These are phyloP conservation scores for Pseudoatta argentina DNA, from an alignment of 1,140 invertebrate species.

Conservation along the genomic window DNA sequence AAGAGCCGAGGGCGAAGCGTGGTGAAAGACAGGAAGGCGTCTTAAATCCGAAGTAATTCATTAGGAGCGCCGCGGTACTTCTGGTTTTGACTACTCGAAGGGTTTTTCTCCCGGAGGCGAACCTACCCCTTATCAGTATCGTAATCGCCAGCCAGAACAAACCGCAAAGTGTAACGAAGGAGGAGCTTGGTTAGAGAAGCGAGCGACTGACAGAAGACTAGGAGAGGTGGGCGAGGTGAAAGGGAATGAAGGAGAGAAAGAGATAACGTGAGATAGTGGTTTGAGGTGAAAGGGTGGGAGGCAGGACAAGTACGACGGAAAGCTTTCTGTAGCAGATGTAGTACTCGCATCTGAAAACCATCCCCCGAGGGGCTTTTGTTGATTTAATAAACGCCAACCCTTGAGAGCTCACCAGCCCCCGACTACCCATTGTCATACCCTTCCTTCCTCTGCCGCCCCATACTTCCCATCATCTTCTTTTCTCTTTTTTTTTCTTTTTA, in stretches of 20 bases:
- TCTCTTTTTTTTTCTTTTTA: conserved; percentile 8
- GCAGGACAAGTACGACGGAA: conserved; percentile 67
- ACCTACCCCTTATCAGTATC: conserved; percentile 63
- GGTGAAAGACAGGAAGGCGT: conserved; percentile 6
- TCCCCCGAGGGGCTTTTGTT: conserved; percentile 76
- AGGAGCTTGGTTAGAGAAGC: conserved; percentile 9
- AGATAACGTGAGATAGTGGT: conserved; percentile 16
- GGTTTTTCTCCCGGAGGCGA: conserved; percentile 28
- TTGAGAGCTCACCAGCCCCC: conserved; percentile 69
- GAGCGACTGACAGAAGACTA: conserved; percentile 24
- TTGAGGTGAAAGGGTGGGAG: conserved; percentile 3
- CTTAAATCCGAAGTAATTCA: conserved; percentile 54
- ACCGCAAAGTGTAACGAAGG: conserved; percentile 59
- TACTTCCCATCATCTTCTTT: background rate
- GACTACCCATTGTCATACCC: conserved; percentile 73
- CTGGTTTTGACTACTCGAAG: conserved; percentile 42
- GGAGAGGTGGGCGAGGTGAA: background rate
- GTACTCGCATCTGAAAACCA: conserved; percentile 74
- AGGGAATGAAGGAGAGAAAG: conserved; percentile 30
- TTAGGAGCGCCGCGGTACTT: conserved; percentile 39
- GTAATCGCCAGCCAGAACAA: conserved; percentile 44
- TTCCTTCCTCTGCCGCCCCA: conserved; percentile 20
- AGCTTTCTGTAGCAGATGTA: conserved; percentile 77
- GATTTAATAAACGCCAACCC: conserved; percentile 79
- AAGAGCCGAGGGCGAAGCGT: background rate